Evolutionary conservation across 30 jellyfish, hydroid and myxozoan species (phyloP).

Genomic region (Pelagia noctiluca): DNA sequence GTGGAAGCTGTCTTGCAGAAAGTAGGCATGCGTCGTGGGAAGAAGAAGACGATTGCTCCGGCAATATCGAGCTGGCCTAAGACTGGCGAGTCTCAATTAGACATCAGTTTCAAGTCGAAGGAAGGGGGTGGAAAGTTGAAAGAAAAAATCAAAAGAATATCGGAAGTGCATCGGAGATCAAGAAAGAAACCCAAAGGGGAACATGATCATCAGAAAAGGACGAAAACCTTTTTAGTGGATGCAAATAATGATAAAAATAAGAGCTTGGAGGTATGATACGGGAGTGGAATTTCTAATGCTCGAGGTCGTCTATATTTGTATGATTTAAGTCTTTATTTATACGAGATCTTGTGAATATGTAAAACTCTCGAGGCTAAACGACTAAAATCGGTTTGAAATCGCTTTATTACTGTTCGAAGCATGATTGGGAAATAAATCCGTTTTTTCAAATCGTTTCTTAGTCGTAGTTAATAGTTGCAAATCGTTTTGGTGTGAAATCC

Average conservation of each 20-base stretch:
- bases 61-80: constrained; percentile 17
- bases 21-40: constrained; percentile 77
- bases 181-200: not conserved
- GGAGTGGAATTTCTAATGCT: not conserved
- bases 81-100: not conserved
- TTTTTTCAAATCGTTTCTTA: too few species aligned
- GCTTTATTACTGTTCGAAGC: too few species aligned
- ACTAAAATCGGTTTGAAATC: too few species aligned
- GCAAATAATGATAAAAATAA: not conserved
- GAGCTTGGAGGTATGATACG: not conserved
- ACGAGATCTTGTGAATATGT: too few species aligned
- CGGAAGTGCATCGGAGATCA: constrained; percentile 8
- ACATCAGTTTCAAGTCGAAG: not conserved
- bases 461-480: too few species aligned
- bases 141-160: constrained; percentile 36
- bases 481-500: too few species aligned
- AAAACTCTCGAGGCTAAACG: too few species aligned
- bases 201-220: not conserved
- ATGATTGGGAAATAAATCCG: too few species aligned
- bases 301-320: too few species aligned
- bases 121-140: constrained; percentile 14
- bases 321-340: too few species aligned
- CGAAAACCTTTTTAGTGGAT: not conserved
- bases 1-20: constrained; percentile 54
- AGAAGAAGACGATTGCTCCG: constrained; percentile 75